Conservation (phyloP, 2,888 invertebrate species). For the Helobdella robusta region DNA sequence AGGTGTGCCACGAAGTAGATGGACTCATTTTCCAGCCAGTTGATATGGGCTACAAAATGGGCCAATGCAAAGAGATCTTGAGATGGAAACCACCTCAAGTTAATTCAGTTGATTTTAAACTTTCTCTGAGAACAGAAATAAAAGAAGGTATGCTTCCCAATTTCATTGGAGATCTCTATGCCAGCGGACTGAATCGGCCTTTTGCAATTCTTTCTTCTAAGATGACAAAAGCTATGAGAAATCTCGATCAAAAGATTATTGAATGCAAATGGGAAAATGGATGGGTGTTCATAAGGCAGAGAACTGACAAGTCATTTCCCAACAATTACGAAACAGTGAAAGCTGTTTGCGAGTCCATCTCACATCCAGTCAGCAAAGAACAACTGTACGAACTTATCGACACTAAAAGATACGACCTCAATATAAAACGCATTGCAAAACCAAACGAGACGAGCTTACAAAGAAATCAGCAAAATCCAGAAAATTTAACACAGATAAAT, state of each 20-base stretch:
- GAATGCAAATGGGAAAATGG: conserved; percentile 74
- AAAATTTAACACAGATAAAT: too few species aligned
- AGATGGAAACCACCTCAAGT: conserved; percentile 94
- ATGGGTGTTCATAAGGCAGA: conserved; percentile 89
- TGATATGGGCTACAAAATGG: conserved; percentile 69
- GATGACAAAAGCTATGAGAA: conserved; percentile 45
- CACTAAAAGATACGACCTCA: too few species aligned
- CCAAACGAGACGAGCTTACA: too few species aligned
- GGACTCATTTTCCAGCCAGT: conserved; percentile 94
- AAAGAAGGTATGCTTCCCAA: conserved; percentile 45
- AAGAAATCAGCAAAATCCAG: too few species aligned
- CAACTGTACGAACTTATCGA: too few species aligned
- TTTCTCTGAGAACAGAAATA: conserved; percentile 64
- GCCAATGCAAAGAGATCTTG: conserved; percentile 71
- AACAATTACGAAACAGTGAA: conserved; percentile 76
- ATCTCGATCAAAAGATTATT: conserved; percentile 81
- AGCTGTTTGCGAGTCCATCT: too few species aligned
- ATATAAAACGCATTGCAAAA: too few species aligned
- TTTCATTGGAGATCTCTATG: not conserved
- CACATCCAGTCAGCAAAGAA: too few species aligned
- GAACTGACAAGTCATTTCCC: conserved; percentile 91
- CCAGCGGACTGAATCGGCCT: not conserved
- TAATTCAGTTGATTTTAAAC: conserved; percentile 89
- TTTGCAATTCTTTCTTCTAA: not conserved
- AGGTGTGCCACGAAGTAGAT: conserved; percentile 85